Conservation (phyloP, 2,797 vertebrate genomes). For the Acrossocheilus wenchowensis region DNA sequence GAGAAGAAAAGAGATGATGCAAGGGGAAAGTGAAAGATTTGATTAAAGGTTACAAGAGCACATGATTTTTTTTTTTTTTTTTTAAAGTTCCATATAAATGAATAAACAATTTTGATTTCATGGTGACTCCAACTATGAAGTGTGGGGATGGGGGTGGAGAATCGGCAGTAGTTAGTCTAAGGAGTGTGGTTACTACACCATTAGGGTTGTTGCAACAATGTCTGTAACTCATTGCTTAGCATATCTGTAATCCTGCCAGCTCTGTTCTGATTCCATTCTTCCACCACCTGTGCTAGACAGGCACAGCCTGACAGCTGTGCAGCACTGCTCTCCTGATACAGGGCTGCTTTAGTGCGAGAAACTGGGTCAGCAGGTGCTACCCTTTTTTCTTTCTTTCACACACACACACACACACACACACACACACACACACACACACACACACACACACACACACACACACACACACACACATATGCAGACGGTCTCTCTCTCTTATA, state of each 20-base stretch:
- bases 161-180: background rate
- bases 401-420: background rate
- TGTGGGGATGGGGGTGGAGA: background rate
- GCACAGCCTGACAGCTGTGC: constrained; percentile 57
- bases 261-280: constrained; percentile 50
- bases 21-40: background rate
- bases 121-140: background rate
- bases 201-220: constrained; percentile 30
- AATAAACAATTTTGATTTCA: background rate
- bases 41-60: background rate
- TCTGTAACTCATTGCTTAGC: constrained; percentile 30
- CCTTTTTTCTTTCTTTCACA: background rate
- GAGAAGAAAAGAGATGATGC: background rate
- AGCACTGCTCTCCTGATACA: constrained; percentile 48
- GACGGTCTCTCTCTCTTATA: background rate
- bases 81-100: too few species aligned
- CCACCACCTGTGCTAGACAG: constrained; percentile 50
- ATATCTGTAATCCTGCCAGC: constrained; percentile 47
- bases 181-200: constrained; percentile 2
- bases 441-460: background rate
- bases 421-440: background rate
- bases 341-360: constrained; percentile 53
- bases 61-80: background rate
- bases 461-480: background rate
- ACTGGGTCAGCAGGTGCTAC: constrained; percentile 60